Evolutionary conservation across 2,113 vertebrate genomes (phyloP), one percentile per base, ranked within the genome.

Genomic region (Cairina moschata): DNA sequence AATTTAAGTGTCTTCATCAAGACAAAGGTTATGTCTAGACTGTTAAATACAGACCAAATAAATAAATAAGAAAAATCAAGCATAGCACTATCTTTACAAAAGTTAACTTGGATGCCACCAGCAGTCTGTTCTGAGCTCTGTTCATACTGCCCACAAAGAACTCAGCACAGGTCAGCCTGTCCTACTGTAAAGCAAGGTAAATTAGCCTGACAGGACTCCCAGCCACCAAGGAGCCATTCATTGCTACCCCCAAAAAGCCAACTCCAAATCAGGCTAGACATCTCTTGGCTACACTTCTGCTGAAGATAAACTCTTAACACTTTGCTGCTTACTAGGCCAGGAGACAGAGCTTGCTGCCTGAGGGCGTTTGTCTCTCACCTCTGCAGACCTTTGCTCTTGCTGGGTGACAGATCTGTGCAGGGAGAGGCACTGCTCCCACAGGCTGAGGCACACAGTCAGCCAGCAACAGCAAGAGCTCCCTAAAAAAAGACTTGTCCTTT

Each of bases 381-480:
- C 65, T 56, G 88, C 52, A 86, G 58, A 22, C 31, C 29, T 79
- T 2, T 76, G 60, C 32, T 66, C 69, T 31, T 3, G 1, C 59
- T 18, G 17, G 11, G 29, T 66, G 13, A 83, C 40, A n/a, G 46
- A 28, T 13, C 40, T 38, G 36, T 10, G 32, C 55, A 1, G 9
- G 16, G 56, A 67, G 23, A 66, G 23, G 42, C 7, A 2, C 18
- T 29, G 5, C 42, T 31, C 23, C 17, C 31, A 38, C 1, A 0
- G 4, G 17, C 28, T 79, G 42, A 36, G 8, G 26, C 32, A 21
- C 2, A 3, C 14, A 55, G 54, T 15, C 54, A 90, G 40, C 11
- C 32, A 71, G 50, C 2, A 14, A 29, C 29, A 60, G 73, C n/a
- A 91, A 66, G 28, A 42, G 72, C 48, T 77, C 32, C 34, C 68